phyloP scores from a whole-genome alignment of 92 coral and sea anemone genomes.

The Anthopleura xanthogrammica region DNA sequence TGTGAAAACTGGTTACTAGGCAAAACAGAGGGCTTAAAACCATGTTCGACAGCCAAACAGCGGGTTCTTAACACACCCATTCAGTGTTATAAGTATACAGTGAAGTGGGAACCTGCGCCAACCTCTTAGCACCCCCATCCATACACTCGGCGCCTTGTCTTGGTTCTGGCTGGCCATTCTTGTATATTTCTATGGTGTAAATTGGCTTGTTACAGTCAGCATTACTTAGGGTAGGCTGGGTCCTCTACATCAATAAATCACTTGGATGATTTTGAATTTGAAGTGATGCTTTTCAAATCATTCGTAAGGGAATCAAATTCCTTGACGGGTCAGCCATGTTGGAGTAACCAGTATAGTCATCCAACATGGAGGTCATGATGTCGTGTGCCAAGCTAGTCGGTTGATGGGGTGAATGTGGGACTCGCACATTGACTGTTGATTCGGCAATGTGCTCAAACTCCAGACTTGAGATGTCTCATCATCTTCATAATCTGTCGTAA shows the following conservation, averaged over 20 bases:
- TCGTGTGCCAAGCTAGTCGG: background rate
- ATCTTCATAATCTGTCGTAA: too few relatives aligned
- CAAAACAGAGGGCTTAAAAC: constrained; percentile 79
- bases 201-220: background rate
- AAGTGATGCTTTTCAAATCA: constrained; percentile 2
- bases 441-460: too few relatives aligned
- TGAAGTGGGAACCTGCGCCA: constrained; percentile 67
- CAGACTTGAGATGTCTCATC: too few relatives aligned
- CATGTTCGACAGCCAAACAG: constrained; percentile 80
- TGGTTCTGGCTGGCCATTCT: background rate
- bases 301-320: background rate
- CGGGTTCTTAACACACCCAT: constrained; percentile 61
- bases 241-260: background rate
- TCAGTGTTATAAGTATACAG: constrained; percentile 74
- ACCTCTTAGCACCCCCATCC: constrained; percentile 5
- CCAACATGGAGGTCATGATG: background rate
- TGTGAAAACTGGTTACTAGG: constrained; percentile 95
- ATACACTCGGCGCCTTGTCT: background rate
- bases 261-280: background rate
- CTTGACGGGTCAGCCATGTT: background rate
- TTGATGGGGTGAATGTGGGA: background rate
- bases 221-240: constrained; percentile 2
- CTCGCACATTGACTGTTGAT: background rate
- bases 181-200: constrained; percentile 15
- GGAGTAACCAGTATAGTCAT: background rate